Evolutionary conservation across 2,113 vertebrate genomes (phyloP).

Genomic region (Cochlearius cochlearius): DNA sequence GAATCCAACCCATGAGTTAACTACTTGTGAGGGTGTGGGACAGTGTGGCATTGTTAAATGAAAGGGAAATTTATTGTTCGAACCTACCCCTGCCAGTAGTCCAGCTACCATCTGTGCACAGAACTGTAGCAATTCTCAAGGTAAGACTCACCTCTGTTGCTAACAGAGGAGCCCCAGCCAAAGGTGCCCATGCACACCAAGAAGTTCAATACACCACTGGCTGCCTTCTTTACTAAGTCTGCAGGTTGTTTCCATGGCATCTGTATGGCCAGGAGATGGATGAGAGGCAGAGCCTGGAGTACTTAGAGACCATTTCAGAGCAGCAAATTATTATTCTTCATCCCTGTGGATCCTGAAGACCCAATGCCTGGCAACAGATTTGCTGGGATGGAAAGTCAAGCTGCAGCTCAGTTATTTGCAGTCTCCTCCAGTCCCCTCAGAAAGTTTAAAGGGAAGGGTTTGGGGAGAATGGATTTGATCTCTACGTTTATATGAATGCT

Average conservation of each 20-base stretch:
- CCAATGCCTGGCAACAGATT: background rate
- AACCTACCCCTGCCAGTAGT: background rate
- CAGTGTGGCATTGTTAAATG: background rate
- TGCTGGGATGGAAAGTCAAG: background rate
- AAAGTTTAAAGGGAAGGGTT: background rate
- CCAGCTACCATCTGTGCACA: background rate
- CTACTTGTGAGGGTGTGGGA: background rate
- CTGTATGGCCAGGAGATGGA: background rate
- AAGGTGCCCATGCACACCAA: fast-evolving
- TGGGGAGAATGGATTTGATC: background rate
- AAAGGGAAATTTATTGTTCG: background rate
- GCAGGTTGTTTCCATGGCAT: background rate
- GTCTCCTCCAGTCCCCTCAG: background rate
- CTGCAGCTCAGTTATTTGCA: background rate
- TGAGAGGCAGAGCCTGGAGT: background rate
- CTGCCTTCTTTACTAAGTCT: background rate
- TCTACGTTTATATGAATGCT: background rate
- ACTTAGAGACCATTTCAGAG: background rate
- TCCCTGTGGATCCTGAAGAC: background rate
- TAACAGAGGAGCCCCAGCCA: fast-evolving
- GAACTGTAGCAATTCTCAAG: background rate
- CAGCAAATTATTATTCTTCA: background rate
- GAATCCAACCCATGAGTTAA: background rate
- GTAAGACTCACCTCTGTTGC: background rate
- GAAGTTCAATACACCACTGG: background rate